Evolutionary conservation across 2,113 vertebrate species (phyloP), one percentile per base, ranked within the genome.

Genomic region (Strix uralensis): DNA sequence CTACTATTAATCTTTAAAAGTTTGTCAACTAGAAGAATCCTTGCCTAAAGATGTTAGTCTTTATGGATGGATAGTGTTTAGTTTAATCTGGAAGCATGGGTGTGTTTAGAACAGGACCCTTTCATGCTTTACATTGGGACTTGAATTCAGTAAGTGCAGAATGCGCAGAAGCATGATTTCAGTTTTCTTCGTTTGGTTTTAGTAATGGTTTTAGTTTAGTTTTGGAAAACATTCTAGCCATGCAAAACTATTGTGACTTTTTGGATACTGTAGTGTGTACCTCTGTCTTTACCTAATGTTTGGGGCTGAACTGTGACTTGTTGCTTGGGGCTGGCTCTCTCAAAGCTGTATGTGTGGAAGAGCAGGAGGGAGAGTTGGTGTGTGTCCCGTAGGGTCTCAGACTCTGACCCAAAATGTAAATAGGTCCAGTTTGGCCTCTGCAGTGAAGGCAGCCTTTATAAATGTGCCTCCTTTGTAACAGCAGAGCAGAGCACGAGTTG

Each of bases 201-300:
- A 51, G 7, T 59, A 59, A 13, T 3, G 1, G 14, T 42, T 84
- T 67, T 5, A 34, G 34, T 40, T 61, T 11, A 30, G 7, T 54
- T 90, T 72, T 65, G 11, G 51, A 21, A 52, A 92, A 47, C 7
- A 7, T 30, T 62, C n/a, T 29, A 67, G 36, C 61, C 0, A 0
- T 42, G 34, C 30, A 44, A 25, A 75, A 27, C 30, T 58, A 0
- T 22, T 78, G 46, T 36, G 55, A 72, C 54, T 32, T 86, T 90
- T 73, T 15, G 9, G 61, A 29, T 80, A 11, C n/a, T 72, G 42
- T 20, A 17, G 3, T 54, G 21, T 26, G 30, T 0, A 0, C 4
- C 10, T 32, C 26, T 77, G 51, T 54, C 40, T 38, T 61, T 38
- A 61, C 32, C 11, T 26, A 5, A 19, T 38, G 20, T 47, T 74